These are phyloP conservation scores for Octodonta nipae DNA, from an alignment of 2,888 invertebrate species.

Conservation along the genomic window DNA sequence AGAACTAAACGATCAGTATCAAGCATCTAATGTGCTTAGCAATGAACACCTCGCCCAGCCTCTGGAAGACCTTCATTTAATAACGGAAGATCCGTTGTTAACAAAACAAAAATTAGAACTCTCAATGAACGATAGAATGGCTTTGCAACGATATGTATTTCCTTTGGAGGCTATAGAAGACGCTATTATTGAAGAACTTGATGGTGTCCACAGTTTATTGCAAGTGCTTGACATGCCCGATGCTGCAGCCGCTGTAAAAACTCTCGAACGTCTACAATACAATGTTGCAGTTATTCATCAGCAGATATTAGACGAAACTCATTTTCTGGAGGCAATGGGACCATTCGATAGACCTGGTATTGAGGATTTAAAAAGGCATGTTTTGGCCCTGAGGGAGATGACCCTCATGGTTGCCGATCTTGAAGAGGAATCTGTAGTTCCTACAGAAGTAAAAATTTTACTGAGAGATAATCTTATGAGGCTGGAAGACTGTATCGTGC, in stretches of 20 bases:
- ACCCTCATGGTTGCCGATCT: conserved; percentile 22
- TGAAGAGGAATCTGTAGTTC: conserved; percentile 13
- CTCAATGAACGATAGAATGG: conserved; percentile 28
- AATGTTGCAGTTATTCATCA: conserved; percentile 29
- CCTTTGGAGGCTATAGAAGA: conserved; percentile 42
- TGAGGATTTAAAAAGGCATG: conserved; percentile 25
- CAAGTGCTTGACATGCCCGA: conserved; percentile 9
- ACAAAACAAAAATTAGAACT: conserved; percentile 38
- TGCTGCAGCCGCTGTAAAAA: conserved; percentile 8
- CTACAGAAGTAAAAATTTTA: conserved; percentile 14
- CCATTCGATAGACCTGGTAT: conserved; percentile 15
- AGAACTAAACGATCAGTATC: conserved; percentile 13
- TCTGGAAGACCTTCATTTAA: conserved; percentile 30
- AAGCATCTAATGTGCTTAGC: not conserved
- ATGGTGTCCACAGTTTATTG: conserved; percentile 15
- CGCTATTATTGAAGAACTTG: conserved; percentile 41
- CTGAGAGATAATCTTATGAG: conserved; percentile 24
- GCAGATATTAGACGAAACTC: conserved; percentile 25
- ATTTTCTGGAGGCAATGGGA: conserved; percentile 16
- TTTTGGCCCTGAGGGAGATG: no score
- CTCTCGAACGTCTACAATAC: conserved; percentile 26
- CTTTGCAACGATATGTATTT: conserved; percentile 38
- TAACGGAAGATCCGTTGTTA: conserved; percentile 36
- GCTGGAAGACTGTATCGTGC: conserved; percentile 25
- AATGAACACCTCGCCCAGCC: conserved; percentile 17